A percentile compares a stretch with the other conserved stretches of the same genome.
phyloP scores from a whole-genome alignment of 2,888 invertebrate genomes.

The Torymus texanus region DNA sequence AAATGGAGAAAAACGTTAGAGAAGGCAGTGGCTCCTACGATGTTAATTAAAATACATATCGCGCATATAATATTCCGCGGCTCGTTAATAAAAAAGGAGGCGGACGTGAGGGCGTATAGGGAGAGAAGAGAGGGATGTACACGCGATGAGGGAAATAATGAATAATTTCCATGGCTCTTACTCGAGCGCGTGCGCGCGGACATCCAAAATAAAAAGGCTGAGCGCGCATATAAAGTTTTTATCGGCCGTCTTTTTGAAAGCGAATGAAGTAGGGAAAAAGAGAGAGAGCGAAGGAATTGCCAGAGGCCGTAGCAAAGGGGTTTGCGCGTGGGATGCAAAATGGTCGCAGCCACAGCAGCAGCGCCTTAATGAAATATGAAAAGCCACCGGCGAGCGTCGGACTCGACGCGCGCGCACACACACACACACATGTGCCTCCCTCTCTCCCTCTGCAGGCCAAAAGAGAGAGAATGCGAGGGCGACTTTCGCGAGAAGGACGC shows the following conservation, averaged over 20 bases:
- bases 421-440: too few relatives aligned
- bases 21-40: not conserved
- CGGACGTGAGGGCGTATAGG: conserved; percentile 1
- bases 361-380: conserved; percentile 70
- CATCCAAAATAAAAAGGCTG: conserved; percentile 50
- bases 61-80: conserved; percentile 36
- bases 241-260: conserved; percentile 58
- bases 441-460: not conserved
- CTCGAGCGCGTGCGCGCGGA: conserved; percentile 39
- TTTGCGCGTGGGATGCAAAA: conserved; percentile 59
- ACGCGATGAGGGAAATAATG: conserved; percentile 51
- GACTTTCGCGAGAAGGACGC: not conserved
- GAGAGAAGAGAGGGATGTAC: conserved; percentile 28
- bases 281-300: conserved; percentile 54
- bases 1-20: too few relatives aligned
- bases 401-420: conserved; percentile 13
- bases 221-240: conserved; percentile 56
- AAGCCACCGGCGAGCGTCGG: conserved; percentile 59
- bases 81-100: conserved; percentile 49
- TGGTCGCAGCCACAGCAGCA: conserved; percentile 59
- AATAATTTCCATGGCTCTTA: conserved; percentile 54
- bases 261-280: conserved; percentile 54
- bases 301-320: conserved; percentile 40
- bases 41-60: conserved; percentile 49
- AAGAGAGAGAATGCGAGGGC: conserved; percentile 26